Evolutionary conservation across 2,113 vertebrate genomes (phyloP), one percentile per base, ranked within the genome.

Genomic region (Mus spicilegus): DNA sequence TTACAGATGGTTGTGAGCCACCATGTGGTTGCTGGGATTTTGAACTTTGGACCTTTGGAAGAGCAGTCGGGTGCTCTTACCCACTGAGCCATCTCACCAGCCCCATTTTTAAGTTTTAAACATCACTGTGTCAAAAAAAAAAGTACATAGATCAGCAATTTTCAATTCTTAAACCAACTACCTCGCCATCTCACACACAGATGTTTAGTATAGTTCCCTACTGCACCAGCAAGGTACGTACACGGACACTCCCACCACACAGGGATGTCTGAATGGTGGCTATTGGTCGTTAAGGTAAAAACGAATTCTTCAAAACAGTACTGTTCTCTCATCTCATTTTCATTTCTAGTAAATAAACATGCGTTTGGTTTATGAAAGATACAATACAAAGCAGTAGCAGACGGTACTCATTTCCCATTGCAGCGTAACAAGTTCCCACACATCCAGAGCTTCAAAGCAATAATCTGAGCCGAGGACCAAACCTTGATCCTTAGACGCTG

Each of bases 261-360:
- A 75, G 87, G 91, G 90, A 90, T 73, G 65, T 89, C 61, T 76
- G 80, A 94, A 22, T 76, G 84, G n/a, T 65, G 63, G 30, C 24
- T 73, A 84, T 49, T 94, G n/a, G 19, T 87, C 87, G 28, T 78
- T 80, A 90, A 46, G 65, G 11, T 86, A 54, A 92, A 93, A 63
- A 70, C 12, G 8, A 9, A 3, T 8, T 28, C 70, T 93, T 78
- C 26, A 80, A 85, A 88, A 92, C 58, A 51, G 73, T 69, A 75
- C 42, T 89, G 36, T 56, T 88, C 90, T 69, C 70, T 91, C 39
- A 54, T 73, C 22, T 84, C 72, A n/a, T 13, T 77, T 78, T 69
- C 39, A 87, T 75, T 73, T 96, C 13, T 87, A 22, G n/a, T 36
- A 95, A 95, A 88, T 39, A 81, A 46, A 28, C 22, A 3, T 70